Evolutionary conservation across 2,797 vertebrate species (phyloP).

Genomic region (Taeniopygia guttata): DNA sequence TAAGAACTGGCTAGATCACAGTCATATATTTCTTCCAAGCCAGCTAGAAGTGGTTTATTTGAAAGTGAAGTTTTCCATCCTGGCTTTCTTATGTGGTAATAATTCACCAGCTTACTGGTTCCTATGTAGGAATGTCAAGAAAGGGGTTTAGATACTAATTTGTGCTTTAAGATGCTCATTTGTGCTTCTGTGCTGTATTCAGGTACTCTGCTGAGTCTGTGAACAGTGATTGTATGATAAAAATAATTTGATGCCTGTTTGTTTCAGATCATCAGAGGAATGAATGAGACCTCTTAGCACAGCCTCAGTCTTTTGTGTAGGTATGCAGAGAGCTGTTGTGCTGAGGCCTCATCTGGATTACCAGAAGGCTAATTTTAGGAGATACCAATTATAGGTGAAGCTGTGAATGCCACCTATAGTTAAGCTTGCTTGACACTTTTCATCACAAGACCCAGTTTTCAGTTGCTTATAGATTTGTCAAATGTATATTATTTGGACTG

Average conservation of each 20-base stretch:
- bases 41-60: not conserved
- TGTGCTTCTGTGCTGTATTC: not conserved
- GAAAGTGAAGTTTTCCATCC: not conserved
- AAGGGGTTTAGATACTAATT: not conserved
- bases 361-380: not conserved
- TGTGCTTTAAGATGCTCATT: not conserved
- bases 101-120: not conserved
- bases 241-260: not conserved
- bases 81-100: not conserved
- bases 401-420: not conserved
- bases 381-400: not conserved
- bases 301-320: not conserved
- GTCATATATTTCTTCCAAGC: not conserved
- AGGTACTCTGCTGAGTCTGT: not conserved
- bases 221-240: not conserved
- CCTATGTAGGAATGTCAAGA: not conserved
- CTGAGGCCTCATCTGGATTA: not conserved
- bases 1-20: not conserved
- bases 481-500: not conserved
- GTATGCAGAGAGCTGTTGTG: not conserved
- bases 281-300: not conserved
- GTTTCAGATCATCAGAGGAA: slow-evolving; percentile 11
- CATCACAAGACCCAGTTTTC: not conserved
- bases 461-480: not conserved
- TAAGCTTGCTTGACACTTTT: not conserved